Percentiles rank a stretch among this genome's conserved stretches.
phyloP scores from a whole-genome alignment of 2,888 invertebrate species.

The Corythucha ciliata region DNA sequence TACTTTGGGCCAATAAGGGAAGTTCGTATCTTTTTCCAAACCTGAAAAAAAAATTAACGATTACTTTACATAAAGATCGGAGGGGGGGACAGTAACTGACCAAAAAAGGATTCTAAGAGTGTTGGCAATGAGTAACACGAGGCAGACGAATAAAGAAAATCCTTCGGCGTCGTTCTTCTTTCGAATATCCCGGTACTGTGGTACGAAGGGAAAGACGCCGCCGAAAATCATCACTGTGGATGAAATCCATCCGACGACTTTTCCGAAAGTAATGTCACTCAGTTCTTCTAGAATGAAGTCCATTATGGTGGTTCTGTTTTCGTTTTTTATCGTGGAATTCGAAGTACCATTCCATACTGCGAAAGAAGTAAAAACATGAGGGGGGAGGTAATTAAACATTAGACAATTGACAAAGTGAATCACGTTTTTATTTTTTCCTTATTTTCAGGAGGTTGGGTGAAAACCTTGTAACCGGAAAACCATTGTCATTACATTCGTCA shows the following conservation, averaged over 20 bases:
- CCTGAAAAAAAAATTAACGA: slow-evolving; percentile 53
- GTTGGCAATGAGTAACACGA: slow-evolving; percentile 90
- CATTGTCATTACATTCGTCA: no score
- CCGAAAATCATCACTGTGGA: slow-evolving; percentile 89
- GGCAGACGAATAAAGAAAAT: slow-evolving; percentile 93
- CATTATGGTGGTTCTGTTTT: slow-evolving; percentile 33
- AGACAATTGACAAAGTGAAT: no score
- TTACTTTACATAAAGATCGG: not conserved
- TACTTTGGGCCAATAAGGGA: slow-evolving; percentile 88
- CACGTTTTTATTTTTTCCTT: no score
- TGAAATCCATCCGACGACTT: slow-evolving; percentile 68
- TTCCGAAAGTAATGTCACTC: slow-evolving; percentile 49
- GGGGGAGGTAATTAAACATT: no score
- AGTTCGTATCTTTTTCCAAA: slow-evolving; percentile 96
- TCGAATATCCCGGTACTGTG: slow-evolving; percentile 89
- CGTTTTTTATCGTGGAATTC: no score
- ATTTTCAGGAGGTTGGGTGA: no score
- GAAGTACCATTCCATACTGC: slow-evolving; percentile 31
- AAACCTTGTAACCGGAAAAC: no score
- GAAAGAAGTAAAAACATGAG: slow-evolving; percentile 9
- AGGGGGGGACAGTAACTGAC: slow-evolving; percentile 50
- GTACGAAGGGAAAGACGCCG: slow-evolving; percentile 90
- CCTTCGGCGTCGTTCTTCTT: slow-evolving; percentile 88
- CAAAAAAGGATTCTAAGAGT: slow-evolving; percentile 95
- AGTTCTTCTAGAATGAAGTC: slow-evolving; percentile 36